Evolutionary conservation across 2,797 vertebrate genomes (phyloP), one percentile per base, ranked within the genome.

Genomic region (Cynodonichthys magdalenae): DNA sequence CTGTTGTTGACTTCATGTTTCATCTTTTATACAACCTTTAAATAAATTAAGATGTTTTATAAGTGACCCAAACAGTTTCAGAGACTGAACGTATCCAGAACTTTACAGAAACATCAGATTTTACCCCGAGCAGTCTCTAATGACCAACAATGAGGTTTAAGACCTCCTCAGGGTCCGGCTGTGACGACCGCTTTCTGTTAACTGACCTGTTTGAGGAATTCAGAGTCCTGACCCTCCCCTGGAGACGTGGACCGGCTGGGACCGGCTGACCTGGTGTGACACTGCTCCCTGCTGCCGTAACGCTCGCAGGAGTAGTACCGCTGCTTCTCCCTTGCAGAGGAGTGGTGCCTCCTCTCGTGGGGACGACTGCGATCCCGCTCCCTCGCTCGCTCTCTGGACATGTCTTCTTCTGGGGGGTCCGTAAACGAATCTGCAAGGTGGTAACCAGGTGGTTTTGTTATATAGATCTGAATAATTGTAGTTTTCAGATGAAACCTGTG

Each of bases 291-390:
- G 91, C 93, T 94, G 77, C 96, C 94, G 0, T 97, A 98, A 46
- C 96, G 95, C 79, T 99, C 97, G 0, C 97, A 98, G 41, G 97
- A 99, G 81, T 97, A 99, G 89, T 97, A 98, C 24, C 96, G 95
- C 76, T 98, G 96, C 88, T 97, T 98, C 86, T 96, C 96, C 0
- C 88, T 91, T 0, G 95, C 96, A 0, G 96, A 95, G 0, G 96
- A 96, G 1, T 96, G 96, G 51, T 97, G 95, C 85, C 96, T 95
- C 80, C 97, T 93, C 86, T 99, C 96, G 1, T 97, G 96, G 15
- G 96, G 96, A 15, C 97, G 93, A n/a, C 96, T 94, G 0, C 97
- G 94, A 52, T 96, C 96, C 45, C 95, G 94, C 75, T 95, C 95
- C 67, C 93, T 92, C 15, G 93, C 93, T 68, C 94, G 93, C 15